Evolutionary conservation across 2,888 invertebrate species (phyloP).

Genomic region (Orchestes rusci): DNA sequence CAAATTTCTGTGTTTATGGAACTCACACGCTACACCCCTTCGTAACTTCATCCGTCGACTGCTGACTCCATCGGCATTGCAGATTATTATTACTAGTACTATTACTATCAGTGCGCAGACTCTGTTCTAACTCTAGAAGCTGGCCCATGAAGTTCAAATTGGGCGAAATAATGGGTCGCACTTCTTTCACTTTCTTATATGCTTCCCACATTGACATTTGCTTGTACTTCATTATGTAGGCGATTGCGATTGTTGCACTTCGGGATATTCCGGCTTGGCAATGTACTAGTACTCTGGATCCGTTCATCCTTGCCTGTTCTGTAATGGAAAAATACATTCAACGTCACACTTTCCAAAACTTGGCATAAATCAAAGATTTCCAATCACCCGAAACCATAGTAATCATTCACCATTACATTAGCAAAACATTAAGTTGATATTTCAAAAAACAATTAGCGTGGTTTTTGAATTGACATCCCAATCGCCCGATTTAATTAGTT

Average conservation of each 20-base stretch:
- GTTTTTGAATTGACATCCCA: too few species aligned
- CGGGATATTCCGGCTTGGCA: constrained; percentile 94
- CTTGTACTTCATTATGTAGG: constrained; percentile 88
- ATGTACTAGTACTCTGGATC: constrained; percentile 76
- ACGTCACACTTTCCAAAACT: not conserved
- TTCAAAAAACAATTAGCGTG: too few species aligned
- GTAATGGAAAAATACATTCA: constrained; percentile 39
- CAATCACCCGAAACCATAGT: too few species aligned
- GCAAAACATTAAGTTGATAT: too few species aligned
- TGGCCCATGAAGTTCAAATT: constrained; percentile 94
- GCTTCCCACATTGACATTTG: constrained; percentile 79
- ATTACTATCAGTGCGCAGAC: constrained; percentile 45
- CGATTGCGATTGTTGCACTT: constrained; percentile 91
- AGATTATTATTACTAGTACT: constrained; percentile 44
- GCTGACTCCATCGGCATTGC: constrained; percentile 49
- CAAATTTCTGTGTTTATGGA: constrained; percentile 13
- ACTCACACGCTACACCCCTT: constrained; percentile 51
- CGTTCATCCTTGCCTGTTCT: constrained; percentile 66
- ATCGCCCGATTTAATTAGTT: too few species aligned
- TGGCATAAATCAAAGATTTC: not conserved
- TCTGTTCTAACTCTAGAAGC: constrained; percentile 74
- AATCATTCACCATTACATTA: too few species aligned
- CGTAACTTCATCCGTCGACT: constrained; percentile 48
- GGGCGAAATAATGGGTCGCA: constrained; percentile 86
- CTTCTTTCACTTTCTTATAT: constrained; percentile 76